These are phyloP conservation scores for Leptestheria dahalacensis DNA, from an alignment of 1,140 invertebrate species.

Conservation along the genomic window DNA sequence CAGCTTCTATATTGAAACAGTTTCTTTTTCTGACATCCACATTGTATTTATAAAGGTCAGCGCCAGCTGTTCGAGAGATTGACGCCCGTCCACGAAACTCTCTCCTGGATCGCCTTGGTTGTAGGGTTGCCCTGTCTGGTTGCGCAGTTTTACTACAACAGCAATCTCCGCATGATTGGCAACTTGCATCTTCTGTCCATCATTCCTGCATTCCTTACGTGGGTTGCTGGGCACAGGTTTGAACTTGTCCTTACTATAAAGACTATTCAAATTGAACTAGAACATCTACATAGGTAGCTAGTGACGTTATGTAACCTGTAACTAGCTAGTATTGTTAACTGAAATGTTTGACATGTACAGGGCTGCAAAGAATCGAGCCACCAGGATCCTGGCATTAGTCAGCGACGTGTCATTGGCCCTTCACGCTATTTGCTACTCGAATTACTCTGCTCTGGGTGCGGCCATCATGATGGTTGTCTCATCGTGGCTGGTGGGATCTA, in stretches of 20 bases:
- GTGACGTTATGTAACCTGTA: background rate
- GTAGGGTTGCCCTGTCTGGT: constrained; percentile 12
- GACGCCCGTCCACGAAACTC: constrained; percentile 10
- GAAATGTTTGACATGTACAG: background rate
- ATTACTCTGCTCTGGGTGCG: constrained; percentile 4
- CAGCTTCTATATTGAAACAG: too few relatives aligned
- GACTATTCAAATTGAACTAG: background rate
- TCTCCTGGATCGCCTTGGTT: constrained; percentile 12
- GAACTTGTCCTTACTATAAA: background rate
- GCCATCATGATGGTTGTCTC: constrained; percentile 9
- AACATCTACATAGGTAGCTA: background rate
- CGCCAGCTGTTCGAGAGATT: constrained; percentile 11
- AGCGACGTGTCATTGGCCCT: constrained; percentile 8
- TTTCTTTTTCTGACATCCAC: background rate
- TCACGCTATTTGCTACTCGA: background rate
- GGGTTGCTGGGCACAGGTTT: constrained; percentile 7
- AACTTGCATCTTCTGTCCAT: constrained; percentile 11
- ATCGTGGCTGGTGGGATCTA: constrained; percentile 3
- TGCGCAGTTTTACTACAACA: constrained; percentile 11
- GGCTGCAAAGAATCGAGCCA: constrained; percentile 4
- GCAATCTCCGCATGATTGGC: background rate
- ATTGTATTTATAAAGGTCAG: background rate
- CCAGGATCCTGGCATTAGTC: constrained; percentile 1
- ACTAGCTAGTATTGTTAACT: background rate
- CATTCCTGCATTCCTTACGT: constrained; percentile 8